Base-by-base conservation (phyloP, 2,888 invertebrate genomes). In the Agrochola litura region DNA sequence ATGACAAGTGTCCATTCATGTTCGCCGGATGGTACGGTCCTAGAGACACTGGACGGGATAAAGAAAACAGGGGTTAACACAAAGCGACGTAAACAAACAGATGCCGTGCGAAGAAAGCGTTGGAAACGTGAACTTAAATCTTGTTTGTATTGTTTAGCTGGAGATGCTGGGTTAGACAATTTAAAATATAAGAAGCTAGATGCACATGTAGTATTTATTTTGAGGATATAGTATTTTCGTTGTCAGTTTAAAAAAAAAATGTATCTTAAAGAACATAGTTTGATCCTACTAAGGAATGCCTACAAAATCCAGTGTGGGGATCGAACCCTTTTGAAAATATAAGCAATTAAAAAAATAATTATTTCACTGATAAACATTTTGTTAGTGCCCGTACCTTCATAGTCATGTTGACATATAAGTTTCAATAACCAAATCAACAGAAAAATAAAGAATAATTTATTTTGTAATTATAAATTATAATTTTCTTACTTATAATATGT, bases 11-110 rank as follows among this genome's bases (percentile, higher is more conserved):
- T 92, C 95, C 94, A 94, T 96, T 96, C 95, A 95, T 90, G 94
- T 95, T 95, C 90, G 94, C 94, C 83, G 96, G 96, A 84, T 96
- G 96, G 90, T 96, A 97, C 91, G 96, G 96, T 90, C 96, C 96
- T 91, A 96, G 95, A 90, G 96, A 95, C 94, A 95, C 96, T 96
- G 95, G 92, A 89, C 93, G 94, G 90, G 90, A 92, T 89, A 92
- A 93, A 94, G 92, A 93, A 93, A 94, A 94, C 91, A 91, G 90
- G 92, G 92, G 95, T 96, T 96, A 96, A 94, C 92, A 94, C 90
- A 95, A 94, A 94, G 92, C 92, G 91, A 97, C 97, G 97, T 96
- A 97, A 91, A 92, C 87, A 88, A 88, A 88, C 89, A 85, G 88
- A 83, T 82, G 93, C 91, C 85, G 94, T 93, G 92, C 92, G 90